Base-by-base conservation (phyloP, 2,797 vertebrate genomes). In the Heteromormyrus szaboi region DNA sequence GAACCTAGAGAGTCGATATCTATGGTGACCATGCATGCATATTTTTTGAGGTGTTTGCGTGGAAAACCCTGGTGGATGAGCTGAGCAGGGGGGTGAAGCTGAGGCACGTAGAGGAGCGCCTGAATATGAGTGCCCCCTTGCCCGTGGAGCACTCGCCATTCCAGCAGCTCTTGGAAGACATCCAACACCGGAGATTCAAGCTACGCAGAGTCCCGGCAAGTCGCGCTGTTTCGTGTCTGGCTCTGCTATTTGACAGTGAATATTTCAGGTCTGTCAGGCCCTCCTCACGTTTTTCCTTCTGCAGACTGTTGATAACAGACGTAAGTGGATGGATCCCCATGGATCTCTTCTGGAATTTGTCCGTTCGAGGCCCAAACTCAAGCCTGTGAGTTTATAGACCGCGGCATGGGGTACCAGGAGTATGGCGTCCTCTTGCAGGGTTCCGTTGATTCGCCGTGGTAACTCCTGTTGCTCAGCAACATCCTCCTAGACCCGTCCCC, bases 121-220 rank as follows among this genome's bases (percentile, higher is more conserved):
- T 62, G 0, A 53, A 0, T 0, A 44, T 0, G 0, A 0, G 0
- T 0, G 17, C 90, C 17, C 88, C 90, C 0, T 86, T 54, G 8
- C 89, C 91, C 14, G 0, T 1, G 0, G 0, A 54, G 25, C 33
- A 0, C 44, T 93, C 94, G 22, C 94, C 95, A 3, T 94, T 91
- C 2, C 92, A 93, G 48, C 88, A 92, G 0, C 92, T 96, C 51
- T 11, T 95, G 90, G 92, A 93, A 89, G 96, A 96, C 89, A 96
- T 96, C 86, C 93, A 88, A 89, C 90, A 91, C 81, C 93, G 89
- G 88, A 93, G 93, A 81, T 96, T 95, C 91, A 93, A 81, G 0
- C 93, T 96, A 41, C 92, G 91, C 8, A 94, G 94, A 90, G 95
- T 96, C 44, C 92, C 93, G 92, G 95, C 94, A 88, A 88, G 88